Evolutionary conservation across 2,113 vertebrate species (phyloP), one percentile per base, ranked within the genome.

Genomic region (Dasyurus viverrinus): DNA sequence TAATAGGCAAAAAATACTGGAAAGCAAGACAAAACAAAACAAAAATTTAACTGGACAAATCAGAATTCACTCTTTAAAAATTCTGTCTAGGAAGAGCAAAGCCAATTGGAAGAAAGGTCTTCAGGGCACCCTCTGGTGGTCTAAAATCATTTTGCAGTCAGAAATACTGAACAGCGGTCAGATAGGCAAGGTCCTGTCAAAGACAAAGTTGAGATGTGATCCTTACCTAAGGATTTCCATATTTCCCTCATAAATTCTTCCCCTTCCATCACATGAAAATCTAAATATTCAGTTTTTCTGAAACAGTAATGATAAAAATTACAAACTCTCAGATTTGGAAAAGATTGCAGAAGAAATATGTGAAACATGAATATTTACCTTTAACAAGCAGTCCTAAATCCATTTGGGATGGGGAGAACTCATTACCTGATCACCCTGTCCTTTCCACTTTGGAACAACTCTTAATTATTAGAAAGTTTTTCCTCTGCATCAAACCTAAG

Each of bases 91-190:
- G 3, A 89, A 57, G 68, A 94, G 84, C 48, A 54, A 53, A 91
- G 48, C 8, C 2, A 68, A 54, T 76, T 95, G 92, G 50, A 42
- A 92, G 52, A 92, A 2, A 46, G 26, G 3, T 91, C 93, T 92
- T n/a, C 42, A 25, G 57, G 60, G 94, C 94, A 30, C 97, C 97
- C 96, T 94, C 97, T 97, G 92, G 96, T 96, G 97, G 97, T 84
- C 46, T 24, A 27, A 60, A 57, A 92, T 84, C 36, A 84, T 42
- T 6, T 23, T 42, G n/a, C 68, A 84, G 16, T 8, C n/a, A 89
- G 92, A 76, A 25, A 91, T 76, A 95, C 0, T 23, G 2, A 76
- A 92, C 19, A 24, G 47, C 25, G 47, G 91, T 9, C 25, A 36
- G 0, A 0, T 48, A 22, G 46, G 22, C n/a, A 26, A 25, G 48